Base-by-base conservation (phyloP, 2,797 vertebrate species). In the Brachymystax lenok region DNA sequence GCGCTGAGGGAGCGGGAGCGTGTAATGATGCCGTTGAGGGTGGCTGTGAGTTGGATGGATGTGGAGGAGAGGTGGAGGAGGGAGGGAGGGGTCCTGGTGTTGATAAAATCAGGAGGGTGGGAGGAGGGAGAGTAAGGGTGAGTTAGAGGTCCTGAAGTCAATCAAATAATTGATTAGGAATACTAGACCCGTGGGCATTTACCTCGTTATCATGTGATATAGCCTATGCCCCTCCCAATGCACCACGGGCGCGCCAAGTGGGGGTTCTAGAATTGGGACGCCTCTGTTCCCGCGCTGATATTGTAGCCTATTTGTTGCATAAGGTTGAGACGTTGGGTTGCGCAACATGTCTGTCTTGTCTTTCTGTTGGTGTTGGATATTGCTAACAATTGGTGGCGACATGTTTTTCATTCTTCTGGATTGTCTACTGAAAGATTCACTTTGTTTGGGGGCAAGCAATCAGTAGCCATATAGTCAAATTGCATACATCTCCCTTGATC, bases 31-130 rank as follows among this genome's bases (percentile, higher is more conserved):
- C 50, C 16, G 46, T 14, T 21, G 40, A 51, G 19, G 12, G 1
- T 7, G 51, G 75, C 79, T 82, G 86, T 7, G 12, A 72, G 79
- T 69, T 68, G 74, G 69, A 40, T 82, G 84, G 77, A 56, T 76
- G 77, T 54, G 51, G 76, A 73, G 77, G 73, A 74, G 83, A 80
- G 73, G 59, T 52, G 71, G 24, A 24, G 24, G 40, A 46, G 56
- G 24, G 54, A 14, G 19, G 1, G 52, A 35, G 52, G 4, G 19
- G 4, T 56, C 52, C 4, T 56, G 4, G 19, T n/a, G 30, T n/a
- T 17, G 1, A 6, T 46, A n/a, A 5, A 21, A 6, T 35, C n/a
- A 16, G 21, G n/a, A 28, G 19, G 17, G 8, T 13, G 74, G 17
- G 64, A 59, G 56, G 10, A 16, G n/a, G 3, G 28, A 35, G 52